A percentile compares a stretch with the other conserved stretches of the same genome.
Evolutionary conservation across 2,797 vertebrate genomes (phyloP).

Genomic region (Alcedo atthis): DNA sequence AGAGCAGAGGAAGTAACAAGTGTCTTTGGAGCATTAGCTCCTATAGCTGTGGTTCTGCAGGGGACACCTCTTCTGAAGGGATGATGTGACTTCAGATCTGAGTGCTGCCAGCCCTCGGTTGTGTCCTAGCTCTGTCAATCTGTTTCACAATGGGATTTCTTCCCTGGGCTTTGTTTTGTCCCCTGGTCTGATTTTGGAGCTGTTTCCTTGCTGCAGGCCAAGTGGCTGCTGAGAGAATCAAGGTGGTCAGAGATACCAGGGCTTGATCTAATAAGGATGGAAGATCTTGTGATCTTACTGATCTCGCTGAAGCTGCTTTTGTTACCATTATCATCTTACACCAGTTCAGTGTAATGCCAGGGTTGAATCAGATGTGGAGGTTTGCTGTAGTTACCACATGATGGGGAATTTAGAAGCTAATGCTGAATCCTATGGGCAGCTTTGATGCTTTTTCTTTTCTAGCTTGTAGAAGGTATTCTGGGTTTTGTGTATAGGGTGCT

Average conservation of each 20-base stretch:
- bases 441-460: background rate
- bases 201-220: background rate
- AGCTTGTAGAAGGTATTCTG: background rate
- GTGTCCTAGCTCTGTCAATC: background rate
- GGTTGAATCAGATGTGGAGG: fast-evolving
- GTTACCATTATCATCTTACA: background rate
- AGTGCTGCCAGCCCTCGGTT: background rate
- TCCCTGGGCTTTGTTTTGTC: background rate
- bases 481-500: background rate
- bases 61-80: background rate
- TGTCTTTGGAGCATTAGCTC: background rate
- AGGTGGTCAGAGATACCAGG: background rate
- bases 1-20: background rate
- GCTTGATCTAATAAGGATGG: background rate
- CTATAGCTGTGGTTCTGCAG: background rate
- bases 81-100: background rate
- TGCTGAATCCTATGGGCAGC: background rate
- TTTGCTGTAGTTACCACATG: background rate
- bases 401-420: background rate
- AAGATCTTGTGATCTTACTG: background rate
- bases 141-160: background rate
- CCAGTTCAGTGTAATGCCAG: background rate
- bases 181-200: background rate
- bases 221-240: background rate
- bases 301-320: background rate